A percentile compares a stretch with the other conserved stretches of the same genome.
These are phyloP conservation scores for Sphaerophoria taeniata DNA, from an alignment of 2,888 invertebrate genomes.

Conservation along the genomic window DNA sequence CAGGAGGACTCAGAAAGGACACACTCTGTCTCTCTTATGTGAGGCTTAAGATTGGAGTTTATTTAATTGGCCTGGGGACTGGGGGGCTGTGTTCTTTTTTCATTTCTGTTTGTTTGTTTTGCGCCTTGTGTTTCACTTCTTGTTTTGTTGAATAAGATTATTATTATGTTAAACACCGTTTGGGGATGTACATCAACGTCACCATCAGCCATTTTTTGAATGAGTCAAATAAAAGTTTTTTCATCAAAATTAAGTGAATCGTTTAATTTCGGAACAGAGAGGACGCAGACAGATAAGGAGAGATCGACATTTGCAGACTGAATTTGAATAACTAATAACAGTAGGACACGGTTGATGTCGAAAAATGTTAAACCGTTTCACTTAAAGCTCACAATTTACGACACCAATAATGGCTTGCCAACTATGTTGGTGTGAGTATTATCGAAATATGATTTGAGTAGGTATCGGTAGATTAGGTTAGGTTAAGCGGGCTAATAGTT, in stretches of 20 bases:
- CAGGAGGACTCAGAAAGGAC: not conserved
- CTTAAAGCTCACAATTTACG: no score
- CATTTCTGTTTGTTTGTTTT: not conserved
- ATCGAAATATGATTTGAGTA: no score
- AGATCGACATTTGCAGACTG: slow-evolving; percentile 3
- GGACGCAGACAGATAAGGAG: slow-evolving; percentile 4
- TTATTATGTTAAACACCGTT: slow-evolving; percentile 43
- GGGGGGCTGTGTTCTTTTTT: slow-evolving; percentile 9
- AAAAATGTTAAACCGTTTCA: no score
- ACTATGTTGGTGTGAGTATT: no score
- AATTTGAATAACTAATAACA: not conserved
- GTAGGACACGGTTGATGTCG: not conserved
- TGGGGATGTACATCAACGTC: slow-evolving; percentile 17
- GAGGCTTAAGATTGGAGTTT: slow-evolving; percentile 54
- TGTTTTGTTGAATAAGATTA: slow-evolving; percentile 5
- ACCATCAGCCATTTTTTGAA: slow-evolving; percentile 32
- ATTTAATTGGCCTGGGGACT: slow-evolving; percentile 62
- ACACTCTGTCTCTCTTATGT: slow-evolving; percentile 8
- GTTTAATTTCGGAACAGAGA: slow-evolving; percentile 59
- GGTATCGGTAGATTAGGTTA: no score
- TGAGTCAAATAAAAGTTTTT: slow-evolving; percentile 68
- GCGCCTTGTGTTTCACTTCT: not conserved
- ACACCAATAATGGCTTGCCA: no score
- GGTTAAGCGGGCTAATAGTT: no score
- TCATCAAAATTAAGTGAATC: slow-evolving; percentile 71